A percentile compares a stretch with the other conserved stretches of the same genome.
phyloP scores from a whole-genome alignment of 2,888 invertebrate genomes.

The Drosophila dives region DNA sequence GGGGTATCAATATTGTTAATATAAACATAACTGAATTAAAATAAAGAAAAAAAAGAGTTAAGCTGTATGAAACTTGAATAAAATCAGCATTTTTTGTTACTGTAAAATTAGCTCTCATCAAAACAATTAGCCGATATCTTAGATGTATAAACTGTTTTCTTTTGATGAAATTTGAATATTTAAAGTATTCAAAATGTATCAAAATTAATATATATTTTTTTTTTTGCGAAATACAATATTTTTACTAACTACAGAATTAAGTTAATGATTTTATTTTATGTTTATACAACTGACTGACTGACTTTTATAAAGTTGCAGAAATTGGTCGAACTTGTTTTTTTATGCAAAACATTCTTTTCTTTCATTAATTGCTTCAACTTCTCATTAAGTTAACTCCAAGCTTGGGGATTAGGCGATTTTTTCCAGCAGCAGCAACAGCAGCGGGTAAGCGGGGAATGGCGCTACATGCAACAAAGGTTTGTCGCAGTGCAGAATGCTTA shows the following conservation, averaged over 20 bases:
- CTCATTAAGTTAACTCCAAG: slow-evolving; percentile 7
- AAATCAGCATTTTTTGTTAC: neutral
- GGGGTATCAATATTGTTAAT: neutral
- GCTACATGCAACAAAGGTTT: slow-evolving; percentile 57
- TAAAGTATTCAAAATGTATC: too few species aligned
- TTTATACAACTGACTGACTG: too few species aligned
- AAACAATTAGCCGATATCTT: neutral
- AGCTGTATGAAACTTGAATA: neutral
- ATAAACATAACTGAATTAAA: neutral
- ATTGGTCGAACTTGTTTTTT: neutral
- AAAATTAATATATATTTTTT: neutral
- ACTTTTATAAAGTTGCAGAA: neutral
- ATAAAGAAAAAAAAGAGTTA: neutral
- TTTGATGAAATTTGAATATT: neutral
- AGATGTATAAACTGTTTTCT: neutral
- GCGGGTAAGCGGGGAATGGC: slow-evolving; percentile 47
- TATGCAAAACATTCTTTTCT: neutral
- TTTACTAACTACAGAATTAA: neutral
- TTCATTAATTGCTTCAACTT: neutral
- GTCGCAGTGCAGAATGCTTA: slow-evolving; percentile 65
- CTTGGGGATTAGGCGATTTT: slow-evolving; percentile 46
- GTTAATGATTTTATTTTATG: neutral
- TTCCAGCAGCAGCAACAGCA: slow-evolving; percentile 54
- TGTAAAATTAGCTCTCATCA: neutral
- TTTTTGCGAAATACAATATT: neutral